Base-by-base conservation (phyloP, 1,140 invertebrate genomes). In the Apolygus lucorum region DNA sequence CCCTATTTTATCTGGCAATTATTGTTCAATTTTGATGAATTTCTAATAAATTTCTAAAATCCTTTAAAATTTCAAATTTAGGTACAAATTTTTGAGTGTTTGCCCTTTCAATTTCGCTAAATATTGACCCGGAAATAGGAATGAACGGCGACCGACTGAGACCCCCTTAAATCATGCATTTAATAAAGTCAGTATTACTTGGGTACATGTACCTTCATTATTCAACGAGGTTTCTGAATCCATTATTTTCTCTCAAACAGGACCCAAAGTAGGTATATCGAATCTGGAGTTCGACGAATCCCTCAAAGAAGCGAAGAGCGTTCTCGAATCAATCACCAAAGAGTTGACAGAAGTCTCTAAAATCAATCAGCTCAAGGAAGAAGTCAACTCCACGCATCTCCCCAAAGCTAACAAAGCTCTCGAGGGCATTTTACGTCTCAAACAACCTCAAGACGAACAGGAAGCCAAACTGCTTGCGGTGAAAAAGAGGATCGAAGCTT, bases 221-320 rank as follows among this genome's bases (percentile, higher is more conserved):
- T 42, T n/a, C n/a, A 42, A 59, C 54, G 54, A 11, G 22, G 54
- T 59, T 59, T 11, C 22, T 59, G 13, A 49, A 11, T 49, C 54
- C 22, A 17, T 59, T 13, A 14, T 11, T 59, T 14, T 59, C 54
- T 59, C 22, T 24, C 17, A n/a, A n/a, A 13, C 22, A 59, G 54
- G 54, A 4, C 54, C 54, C 11, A 70, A 70, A 67, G 67, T 29
- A 27, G 68, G 68, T 1, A 26, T 52, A 25, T n/a, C 22, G n/a
- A 59, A 49, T 17, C 21, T 49, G 1, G 59, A 90, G 76, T 84
- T 92, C 0, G 92, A 94, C 63, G 85, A 84, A 21, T 88, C 91
- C 0, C 74, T 95, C 1, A 79, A 83, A 13, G 85, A 93, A 76
- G 92, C 91, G 0, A 81, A 89, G 70, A 77, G 83, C 0, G 87